Base-by-base conservation (phyloP, 2,797 vertebrate genomes). In the Chrysocyon brachyurus region DNA sequence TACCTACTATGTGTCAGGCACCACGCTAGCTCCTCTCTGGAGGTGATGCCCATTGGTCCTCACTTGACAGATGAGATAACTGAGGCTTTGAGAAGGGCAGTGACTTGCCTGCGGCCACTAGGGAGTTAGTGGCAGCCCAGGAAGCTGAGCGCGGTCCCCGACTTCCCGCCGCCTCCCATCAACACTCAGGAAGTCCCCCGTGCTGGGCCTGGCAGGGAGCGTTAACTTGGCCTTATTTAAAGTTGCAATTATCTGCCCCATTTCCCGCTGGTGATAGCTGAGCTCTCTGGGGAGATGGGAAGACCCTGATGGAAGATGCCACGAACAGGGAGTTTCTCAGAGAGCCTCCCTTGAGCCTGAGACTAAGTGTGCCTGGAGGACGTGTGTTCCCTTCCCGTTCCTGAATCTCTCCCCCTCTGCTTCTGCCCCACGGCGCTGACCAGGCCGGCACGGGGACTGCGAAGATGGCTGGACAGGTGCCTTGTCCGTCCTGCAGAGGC, bases 241-340 rank as follows among this genome's bases (percentile, higher is more conserved):
- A 97, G 97, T 96, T 97, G 84, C 94, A 97, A 98, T 98, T 97
- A 97, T 97, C 97, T 92, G 94, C 97, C 97, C 98, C 94, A 94
- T 97, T 96, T 97, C 97, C 94, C 46, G 22, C 92, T 86, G 97
- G 93, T 87, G 97, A 33, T 22, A 19, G 31, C 84, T 52, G 77
- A 63, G 87, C 85, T 97, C 97, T 92, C 97, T 0, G 0, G 98
- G 94, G 97, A 97, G 82, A 72, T 0, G 4, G 88, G 66, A 90
- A 92, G 95, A 91, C 94, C 97, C 91, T 84, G 84, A 31, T 0
- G 12, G 91, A 94, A 66, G 75, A 72, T 10, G 33, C 87, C 12
- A 19, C 4, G 33, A 75, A 78, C 33, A 24, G 19, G n/a, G 88
- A 94, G 73, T n/a, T 81, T 40, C 93, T 72, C 17, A 70, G 63